phyloP scores from a whole-genome alignment of 2,113 vertebrate species.

The Daubentonia madagascariensis region DNA sequence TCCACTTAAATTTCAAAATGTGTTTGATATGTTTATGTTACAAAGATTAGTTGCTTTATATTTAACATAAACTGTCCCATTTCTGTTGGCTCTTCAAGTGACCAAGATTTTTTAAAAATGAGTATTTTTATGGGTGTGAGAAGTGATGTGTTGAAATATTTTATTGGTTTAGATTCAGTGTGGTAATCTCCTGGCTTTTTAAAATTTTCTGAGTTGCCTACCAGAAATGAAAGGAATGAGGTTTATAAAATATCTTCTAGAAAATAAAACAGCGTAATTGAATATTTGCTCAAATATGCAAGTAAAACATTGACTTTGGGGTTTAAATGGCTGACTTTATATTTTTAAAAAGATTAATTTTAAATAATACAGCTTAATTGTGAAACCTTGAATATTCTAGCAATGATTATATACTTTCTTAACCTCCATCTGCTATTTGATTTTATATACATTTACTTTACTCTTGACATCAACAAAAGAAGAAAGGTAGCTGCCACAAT shows the following conservation, averaged over 20 bases:
- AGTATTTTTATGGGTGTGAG: constrained; percentile 58
- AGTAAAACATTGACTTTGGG: not conserved
- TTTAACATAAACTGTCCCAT: constrained; percentile 65
- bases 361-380: not conserved
- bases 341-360: constrained; percentile 7
- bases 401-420: not conserved
- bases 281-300: constrained; percentile 12
- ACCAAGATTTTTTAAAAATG: constrained; percentile 29
- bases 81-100: constrained; percentile 60
- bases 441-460: not conserved
- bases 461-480: not conserved
- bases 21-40: constrained; percentile 71
- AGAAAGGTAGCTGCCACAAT: not conserved
- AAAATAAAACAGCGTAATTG: not conserved
- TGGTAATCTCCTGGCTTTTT: not conserved
- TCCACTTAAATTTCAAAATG: constrained; percentile 67
- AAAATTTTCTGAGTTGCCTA: not conserved
- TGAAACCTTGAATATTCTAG: not conserved
- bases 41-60: constrained; percentile 71
- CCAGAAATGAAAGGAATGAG: constrained; percentile 30
- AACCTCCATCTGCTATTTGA: not conserved
- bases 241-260: constrained; percentile 45
- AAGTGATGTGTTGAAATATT: constrained; percentile 68
- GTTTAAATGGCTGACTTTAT: not conserved
- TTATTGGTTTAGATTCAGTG: not conserved